Conservation (phyloP, 2,113 vertebrate genomes). For the Lampris megalopsis region DNA sequence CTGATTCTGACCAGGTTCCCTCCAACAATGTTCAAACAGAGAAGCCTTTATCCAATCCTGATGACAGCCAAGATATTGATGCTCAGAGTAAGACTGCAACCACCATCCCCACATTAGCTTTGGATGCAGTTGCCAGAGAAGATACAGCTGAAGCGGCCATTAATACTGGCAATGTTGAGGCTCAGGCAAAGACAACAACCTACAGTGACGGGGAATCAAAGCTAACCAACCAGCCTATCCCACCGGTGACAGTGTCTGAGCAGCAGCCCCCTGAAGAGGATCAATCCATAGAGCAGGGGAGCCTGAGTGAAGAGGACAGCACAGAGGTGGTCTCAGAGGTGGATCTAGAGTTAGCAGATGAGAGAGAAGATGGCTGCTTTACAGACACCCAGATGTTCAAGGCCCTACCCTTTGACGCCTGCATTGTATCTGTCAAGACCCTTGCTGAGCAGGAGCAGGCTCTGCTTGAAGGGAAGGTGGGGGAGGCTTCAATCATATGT, state of each 20-base stretch:
- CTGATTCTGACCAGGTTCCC: conserved; percentile 27
- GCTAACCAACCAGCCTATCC: neutral
- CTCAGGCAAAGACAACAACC: conserved; percentile 26
- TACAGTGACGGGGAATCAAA: conserved; percentile 13
- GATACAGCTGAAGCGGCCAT: neutral
- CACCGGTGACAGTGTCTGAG: neutral
- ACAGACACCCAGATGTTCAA: conserved; percentile 67
- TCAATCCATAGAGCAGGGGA: conserved; percentile 28
- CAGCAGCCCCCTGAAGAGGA: conserved; percentile 35
- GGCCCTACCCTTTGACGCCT: conserved; percentile 87
- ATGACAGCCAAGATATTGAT: conserved; percentile 14
- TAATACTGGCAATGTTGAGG: neutral
- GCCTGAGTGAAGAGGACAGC: conserved; percentile 64
- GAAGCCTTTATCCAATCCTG: conserved; percentile 37
- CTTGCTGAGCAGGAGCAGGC: conserved; percentile 78
- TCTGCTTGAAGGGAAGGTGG: conserved; percentile 72
- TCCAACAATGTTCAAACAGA: conserved; percentile 5
- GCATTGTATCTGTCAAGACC: conserved; percentile 88
- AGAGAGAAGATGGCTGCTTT: conserved; percentile 20
- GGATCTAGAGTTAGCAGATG: conserved; percentile 36
- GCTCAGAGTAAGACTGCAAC: conserved; percentile 1
- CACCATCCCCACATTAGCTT: conserved; percentile 2
- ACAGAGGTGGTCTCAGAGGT: conserved; percentile 71
- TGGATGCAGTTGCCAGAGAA: conserved; percentile 11
- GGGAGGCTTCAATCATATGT: conserved; percentile 56